Evolutionary conservation across 2,888 invertebrate genomes (phyloP), one percentile per base, ranked within the genome.

Genomic region (Keiferia lycopersicella): DNA sequence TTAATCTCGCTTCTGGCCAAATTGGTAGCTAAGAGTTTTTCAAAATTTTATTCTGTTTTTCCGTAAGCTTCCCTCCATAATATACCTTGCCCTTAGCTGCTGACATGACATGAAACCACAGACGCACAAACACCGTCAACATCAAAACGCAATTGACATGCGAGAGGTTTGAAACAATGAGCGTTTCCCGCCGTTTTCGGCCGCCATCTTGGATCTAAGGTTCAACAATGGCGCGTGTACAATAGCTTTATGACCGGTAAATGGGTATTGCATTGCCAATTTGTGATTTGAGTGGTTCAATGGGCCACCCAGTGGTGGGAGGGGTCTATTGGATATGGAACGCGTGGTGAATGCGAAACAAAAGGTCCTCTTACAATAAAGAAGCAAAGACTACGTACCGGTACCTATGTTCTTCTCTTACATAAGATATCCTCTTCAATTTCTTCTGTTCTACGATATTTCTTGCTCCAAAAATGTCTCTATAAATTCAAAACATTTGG

Each of bases 181-280:
- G 34, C 61, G 61, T 50, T 61, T 30, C 61, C 80, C 72, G 88
- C 88, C 89, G 88, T 89, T 73, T 85, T 88, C 82, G 70, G 73
- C 75, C 76, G 84, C 82, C 81, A 82, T 83, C 69, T 80, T 81
- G 78, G 73, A 73, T 80, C 75, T 73, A 71, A 71, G 51, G 66
- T 65, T 68, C 80, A 87, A 88, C 88, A 88, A 89, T 86, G 84
- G 82, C 61, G 58, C 58, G 18, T 71, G 76, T 76, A 85, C 84
- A 85, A 83, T 83, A 76, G 78, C 69, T 63, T 20, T 12, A 16
- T 12, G 16, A n/a, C 34, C 45, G 72, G 75, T 71, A 58, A 64
- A 61, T 61, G 60, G 41, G 61, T 68, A 65, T 61, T 34, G 34
- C 16, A 61, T 61, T 67, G 68, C 65, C 70, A 71, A 73, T 74